Percentiles rank a stretch among this genome's conserved stretches.
Conservation (phyloP, 2,888 invertebrate species). For the Tromatobia lineatoria region DNA sequence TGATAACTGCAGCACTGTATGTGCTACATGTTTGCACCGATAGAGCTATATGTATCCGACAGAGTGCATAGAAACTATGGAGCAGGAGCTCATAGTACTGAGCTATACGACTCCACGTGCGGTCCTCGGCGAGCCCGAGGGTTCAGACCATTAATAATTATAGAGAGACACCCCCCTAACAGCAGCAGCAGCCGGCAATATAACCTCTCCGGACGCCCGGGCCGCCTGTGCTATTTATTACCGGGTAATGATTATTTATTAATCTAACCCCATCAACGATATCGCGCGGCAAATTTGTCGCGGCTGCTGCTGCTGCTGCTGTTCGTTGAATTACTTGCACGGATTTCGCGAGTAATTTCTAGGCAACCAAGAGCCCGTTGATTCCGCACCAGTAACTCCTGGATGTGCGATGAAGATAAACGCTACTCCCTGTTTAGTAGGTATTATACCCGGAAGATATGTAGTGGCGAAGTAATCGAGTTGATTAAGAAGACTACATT, state of each 20-base stretch:
- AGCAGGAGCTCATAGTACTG: slow-evolving; percentile 60
- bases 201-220: slow-evolving; percentile 73
- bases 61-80: slow-evolving; percentile 55
- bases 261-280: slow-evolving; percentile 80
- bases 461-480: slow-evolving; percentile 41
- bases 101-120: slow-evolving; percentile 74
- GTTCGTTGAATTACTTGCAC: slow-evolving; percentile 55
- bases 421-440: slow-evolving; percentile 11
- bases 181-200: slow-evolving; percentile 62
- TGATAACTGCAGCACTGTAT: slow-evolving; percentile 49
- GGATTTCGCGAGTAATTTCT: slow-evolving; percentile 57
- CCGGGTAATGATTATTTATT: slow-evolving; percentile 84
- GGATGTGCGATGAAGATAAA: slow-evolving; percentile 55
- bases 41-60: slow-evolving; percentile 40
- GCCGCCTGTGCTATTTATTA: slow-evolving; percentile 80
- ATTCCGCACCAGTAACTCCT: slow-evolving; percentile 30
- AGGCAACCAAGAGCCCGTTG: slow-evolving; percentile 23
- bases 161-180: slow-evolving; percentile 68
- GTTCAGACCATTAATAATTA: slow-evolving; percentile 73
- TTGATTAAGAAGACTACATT: slow-evolving; percentile 23
- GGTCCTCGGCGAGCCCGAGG: slow-evolving; percentile 70
- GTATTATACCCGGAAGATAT: slow-evolving; percentile 38
- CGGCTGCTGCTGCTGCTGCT: slow-evolving; percentile 55
- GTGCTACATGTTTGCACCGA: slow-evolving; percentile 16
- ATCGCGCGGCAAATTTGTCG: slow-evolving; percentile 75